Percentiles rank a stretch among this genome's conserved stretches.
These are phyloP conservation scores for Orgyia antiqua DNA, from an alignment of 2,888 invertebrate genomes.

Conservation along the genomic window DNA sequence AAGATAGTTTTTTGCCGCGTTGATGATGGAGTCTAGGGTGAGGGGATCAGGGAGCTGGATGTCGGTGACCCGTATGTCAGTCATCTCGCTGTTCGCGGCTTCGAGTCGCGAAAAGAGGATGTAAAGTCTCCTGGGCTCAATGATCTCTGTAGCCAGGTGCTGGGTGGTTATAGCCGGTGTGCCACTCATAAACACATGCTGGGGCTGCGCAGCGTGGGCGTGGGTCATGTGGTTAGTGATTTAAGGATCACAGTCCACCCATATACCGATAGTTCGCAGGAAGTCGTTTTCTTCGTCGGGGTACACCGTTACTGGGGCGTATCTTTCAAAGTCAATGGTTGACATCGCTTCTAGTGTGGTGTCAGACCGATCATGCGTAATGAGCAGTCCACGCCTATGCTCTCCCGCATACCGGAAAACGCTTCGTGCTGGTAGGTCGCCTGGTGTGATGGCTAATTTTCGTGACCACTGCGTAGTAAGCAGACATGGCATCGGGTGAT, in stretches of 20 bases:
- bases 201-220: background rate
- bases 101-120: background rate
- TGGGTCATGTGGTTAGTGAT: background rate
- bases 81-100: background rate
- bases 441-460: background rate
- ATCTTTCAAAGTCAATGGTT: background rate
- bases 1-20: conserved; percentile 2
- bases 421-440: background rate
- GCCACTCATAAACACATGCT: background rate
- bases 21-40: background rate
- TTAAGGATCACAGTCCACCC: conserved; percentile 2
- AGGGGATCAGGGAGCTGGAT: conserved; percentile 1
- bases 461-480: background rate
- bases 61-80: background rate
- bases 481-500: background rate
- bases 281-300: background rate
- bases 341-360: background rate
- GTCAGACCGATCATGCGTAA: background rate
- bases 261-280: background rate
- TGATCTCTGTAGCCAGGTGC: conserved; percentile 1
- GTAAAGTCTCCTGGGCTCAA: conserved; percentile 1
- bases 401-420: background rate
- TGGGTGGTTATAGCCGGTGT: conserved; percentile 1
- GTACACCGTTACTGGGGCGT: background rate
- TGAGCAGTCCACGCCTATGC: background rate